Conservation (phyloP, 2,888 invertebrate genomes). For the Sphaerophoria rueppellii region DNA sequence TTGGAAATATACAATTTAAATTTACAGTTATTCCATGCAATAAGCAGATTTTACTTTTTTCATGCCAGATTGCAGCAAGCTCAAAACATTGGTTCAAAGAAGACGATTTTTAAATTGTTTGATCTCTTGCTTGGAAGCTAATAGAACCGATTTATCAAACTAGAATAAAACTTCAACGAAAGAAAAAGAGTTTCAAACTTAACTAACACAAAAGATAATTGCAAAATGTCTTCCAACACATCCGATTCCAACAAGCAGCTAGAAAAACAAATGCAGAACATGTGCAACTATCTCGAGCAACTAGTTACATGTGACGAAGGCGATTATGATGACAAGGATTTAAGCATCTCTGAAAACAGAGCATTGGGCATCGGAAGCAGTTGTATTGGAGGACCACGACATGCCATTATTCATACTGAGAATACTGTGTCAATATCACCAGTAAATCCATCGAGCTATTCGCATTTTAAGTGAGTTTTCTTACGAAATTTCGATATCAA, state of each 20-base stretch:
- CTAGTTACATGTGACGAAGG: background rate
- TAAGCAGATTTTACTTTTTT: background rate
- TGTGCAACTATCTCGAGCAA: constrained; percentile 12
- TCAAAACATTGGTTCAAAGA: no score
- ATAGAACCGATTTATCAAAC: no score
- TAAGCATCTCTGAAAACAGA: no score
- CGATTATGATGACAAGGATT: background rate
- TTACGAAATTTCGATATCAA: background rate
- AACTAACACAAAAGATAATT: background rate
- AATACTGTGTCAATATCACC: no score
- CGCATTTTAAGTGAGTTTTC: background rate
- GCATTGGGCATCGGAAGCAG: no score
- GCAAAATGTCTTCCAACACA: background rate
- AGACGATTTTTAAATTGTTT: no score
- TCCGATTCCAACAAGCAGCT: background rate
- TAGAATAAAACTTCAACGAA: no score
- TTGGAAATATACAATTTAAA: constrained; percentile 2
- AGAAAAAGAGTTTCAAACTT: no score
- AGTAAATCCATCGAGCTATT: background rate
- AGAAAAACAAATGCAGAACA: constrained; percentile 17
- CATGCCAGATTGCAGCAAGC: background rate
- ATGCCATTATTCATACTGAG: no score
- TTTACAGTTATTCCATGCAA: background rate
- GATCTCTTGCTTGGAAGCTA: no score
- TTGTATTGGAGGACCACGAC: no score